Evolutionary conservation across 2,888 invertebrate genomes (phyloP), one percentile per base, ranked within the genome.

Genomic region (Eudemis profundana): DNA sequence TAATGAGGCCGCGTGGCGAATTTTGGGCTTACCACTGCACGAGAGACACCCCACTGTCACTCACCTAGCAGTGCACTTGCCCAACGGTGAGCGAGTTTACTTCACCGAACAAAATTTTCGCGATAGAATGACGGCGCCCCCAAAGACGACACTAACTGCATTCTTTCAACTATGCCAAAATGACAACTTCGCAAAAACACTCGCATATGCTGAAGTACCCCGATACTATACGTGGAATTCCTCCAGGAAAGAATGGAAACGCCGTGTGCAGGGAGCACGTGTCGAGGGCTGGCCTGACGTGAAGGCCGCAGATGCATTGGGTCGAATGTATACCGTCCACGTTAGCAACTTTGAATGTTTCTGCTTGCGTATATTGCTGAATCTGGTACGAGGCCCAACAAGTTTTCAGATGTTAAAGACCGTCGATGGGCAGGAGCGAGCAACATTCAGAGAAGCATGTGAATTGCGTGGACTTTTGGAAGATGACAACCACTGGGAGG

Each of bases 401-500:
- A n/a, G n/a, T n/a, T n/a, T n/a, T n/a, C n/a, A n/a, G n/a, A n/a
- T n/a, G n/a, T 8, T 29, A 29, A 29, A 29, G 10, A 29, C 29
- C 7, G 29, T 29, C 10, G 29, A 29, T 8, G 29, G 29, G 8
- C 8, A 29, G 10, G 29, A 7, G 10, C 29, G 7, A 8, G 29
- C 29, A 29, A 29, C 29, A 8, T 27, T 27, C 10, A 7, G 8
- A 29, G 7, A 71, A 46, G 78, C 79, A 44, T 82, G 82, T 69
- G 63, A 74, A 60, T 67, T 64, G 10, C 50, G 71, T 29, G 75
- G 78, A 3, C 67, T 85, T 59, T 68, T 86, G 23, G 78, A 84
- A 70, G 72, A 82, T 67, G 80, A 83, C 66, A 62, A 54, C 27
- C 76, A 81, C 49, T 84, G 80, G 81, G 66, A 77, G 60, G 56